Base-by-base conservation (phyloP, 37 sponge, comb jelly and placozoan genomes). In the Diacarnus erythraeanus region DNA sequence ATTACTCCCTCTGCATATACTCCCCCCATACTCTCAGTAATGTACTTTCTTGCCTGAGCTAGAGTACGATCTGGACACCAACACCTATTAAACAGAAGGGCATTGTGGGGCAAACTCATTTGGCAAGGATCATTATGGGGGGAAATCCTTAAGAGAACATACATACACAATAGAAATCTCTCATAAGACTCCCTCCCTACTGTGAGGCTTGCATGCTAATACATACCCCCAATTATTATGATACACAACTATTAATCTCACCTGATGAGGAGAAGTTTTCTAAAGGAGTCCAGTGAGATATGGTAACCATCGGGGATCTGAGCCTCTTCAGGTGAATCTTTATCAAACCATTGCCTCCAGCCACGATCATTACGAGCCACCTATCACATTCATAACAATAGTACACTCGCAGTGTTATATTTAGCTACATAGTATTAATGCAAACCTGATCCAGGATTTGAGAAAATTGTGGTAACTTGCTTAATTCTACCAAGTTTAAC, bases 21-120 rank as follows among this genome's bases (percentile, higher is more conserved):
- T 80, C 79, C 73, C 6, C 99, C 97, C 93, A 98, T 90, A 15
- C 86, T 60, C 41, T 98, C 99, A 23, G 82, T 76, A 35, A 98
- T 92, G 80, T 90, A 98, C 79, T 96, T 96, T 54, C 94, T 80
- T 25, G 99, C 99, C 77, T 98, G 99, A 23, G 94, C 91, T 76
- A 94, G 89, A 12, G 92, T 94, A 17, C 99, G 83, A 67, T 98
- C 99, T 27, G 99, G 99, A 76, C 99, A 98, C 99, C 99, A 98
- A 35, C 85, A 81, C 71, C 95, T 92, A 57, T 20, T n/a, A n/a
- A n/a, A n/a, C n/a, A n/a, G n/a, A n/a, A n/a, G n/a, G n/a, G n/a
- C n/a, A n/a, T n/a, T n/a, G n/a, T n/a, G n/a, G n/a, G n/a, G n/a
- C n/a, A n/a, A n/a, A n/a, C n/a, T n/a, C n/a, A n/a, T n/a, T n/a